Base-by-base conservation (phyloP, 2,888 invertebrate genomes). In the Tinea semifulvella region DNA sequence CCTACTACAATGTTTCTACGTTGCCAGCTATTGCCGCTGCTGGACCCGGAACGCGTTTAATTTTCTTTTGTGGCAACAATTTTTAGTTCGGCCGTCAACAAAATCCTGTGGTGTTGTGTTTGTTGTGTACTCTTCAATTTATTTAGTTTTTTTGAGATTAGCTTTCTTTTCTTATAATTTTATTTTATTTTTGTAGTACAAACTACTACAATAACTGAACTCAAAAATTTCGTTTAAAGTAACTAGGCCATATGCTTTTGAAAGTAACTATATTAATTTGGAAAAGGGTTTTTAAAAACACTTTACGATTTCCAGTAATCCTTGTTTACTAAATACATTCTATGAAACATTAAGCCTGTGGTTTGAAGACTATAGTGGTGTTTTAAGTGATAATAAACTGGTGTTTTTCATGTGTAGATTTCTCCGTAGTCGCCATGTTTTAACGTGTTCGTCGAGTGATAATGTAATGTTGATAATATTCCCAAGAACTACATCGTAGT, bases 371-470 rank as follows among this genome's bases (percentile, higher is more conserved):
- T 13, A 16, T 18, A 36, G 36, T 36, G 36, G 18, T 36, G 18
- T 36, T 14, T 7, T 17, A 36, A 36, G 36, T 36, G 36, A 16
- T 35, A 11, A 18, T 36, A 16, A 31, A 11, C 2, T 5, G 8
- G 2, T 18, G 36, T 36, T 5, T 36, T 10, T 16, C 17, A 8
- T 18, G 36, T 35, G 27, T 36, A 14, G 36, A 36, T 36, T 36
- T 36, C 36, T 18, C 36, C 2, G 16, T 36, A 43, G 47, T n/a
- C 77, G 79, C 79, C 77, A 77, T 79, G 77, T 77, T 79, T 16
- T 31, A 75, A 70, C 75, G 74, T 77, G 73, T 76, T 74, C 68
- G 60, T 67, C 61, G 63, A 76, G 65, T 63, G 25, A 39, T 40
- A 36, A 18, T 56, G 57, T 57, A 55, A 56, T 57, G 58, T 56